Evolutionary conservation across 1,140 invertebrate genomes (phyloP).

Genomic region (Sycophila sp.): DNA sequence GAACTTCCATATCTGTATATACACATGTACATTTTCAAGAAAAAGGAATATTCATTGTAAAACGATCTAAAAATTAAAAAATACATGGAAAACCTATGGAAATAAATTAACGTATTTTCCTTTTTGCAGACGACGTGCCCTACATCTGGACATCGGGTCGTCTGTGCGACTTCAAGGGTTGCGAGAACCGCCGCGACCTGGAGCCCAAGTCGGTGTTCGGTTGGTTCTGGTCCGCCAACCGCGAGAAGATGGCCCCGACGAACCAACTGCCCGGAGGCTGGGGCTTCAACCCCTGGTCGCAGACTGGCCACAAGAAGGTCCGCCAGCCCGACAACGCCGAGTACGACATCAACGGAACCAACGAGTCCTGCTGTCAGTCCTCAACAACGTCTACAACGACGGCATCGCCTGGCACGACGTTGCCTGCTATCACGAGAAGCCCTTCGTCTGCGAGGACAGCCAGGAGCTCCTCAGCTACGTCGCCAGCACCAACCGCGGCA

Average conservation of each 20-base stretch:
- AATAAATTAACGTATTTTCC: too few relatives aligned
- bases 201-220: constrained; percentile 86
- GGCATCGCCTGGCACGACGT: constrained; percentile 93
- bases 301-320: constrained; percentile 88
- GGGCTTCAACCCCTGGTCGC: constrained; percentile 86
- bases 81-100: too few relatives aligned
- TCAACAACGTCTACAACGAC: constrained; percentile 93
- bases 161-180: constrained; percentile 92
- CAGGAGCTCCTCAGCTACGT: constrained; percentile 87
- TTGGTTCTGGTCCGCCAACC: constrained; percentile 93
- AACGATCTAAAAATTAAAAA: too few relatives aligned
- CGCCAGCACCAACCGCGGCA: constrained; percentile 80
- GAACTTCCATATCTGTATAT: too few relatives aligned
- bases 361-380: constrained; percentile 85
- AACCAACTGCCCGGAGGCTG: constrained; percentile 76
- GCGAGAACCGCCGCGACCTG: constrained; percentile 84
- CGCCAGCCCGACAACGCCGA: constrained; percentile 91
- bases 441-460: constrained; percentile 88
- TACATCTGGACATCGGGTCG: constrained; percentile 93
- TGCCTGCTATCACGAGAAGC: constrained; percentile 91
- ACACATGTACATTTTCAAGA: too few relatives aligned
- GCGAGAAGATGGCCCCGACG: constrained; percentile 87
- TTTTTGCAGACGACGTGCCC: constrained; percentile 79
- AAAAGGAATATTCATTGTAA: too few relatives aligned
- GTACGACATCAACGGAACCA: constrained; percentile 89